Percentiles rank a stretch among this genome's conserved stretches.
Evolutionary conservation across 2,113 vertebrate species (phyloP).

Genomic region (Lontra canadensis): DNA sequence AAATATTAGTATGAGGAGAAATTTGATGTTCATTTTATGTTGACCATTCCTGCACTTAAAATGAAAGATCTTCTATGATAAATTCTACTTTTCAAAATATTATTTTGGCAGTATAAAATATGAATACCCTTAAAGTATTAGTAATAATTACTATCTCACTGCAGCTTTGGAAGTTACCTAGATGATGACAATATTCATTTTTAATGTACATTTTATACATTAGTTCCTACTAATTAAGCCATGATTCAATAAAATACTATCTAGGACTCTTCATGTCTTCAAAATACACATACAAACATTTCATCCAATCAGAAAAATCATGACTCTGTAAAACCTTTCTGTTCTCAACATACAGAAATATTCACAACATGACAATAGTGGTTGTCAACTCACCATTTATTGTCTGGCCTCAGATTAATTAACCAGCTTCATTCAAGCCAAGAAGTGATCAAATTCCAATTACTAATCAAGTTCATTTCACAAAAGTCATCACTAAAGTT

Average conservation of each 20-base stretch:
- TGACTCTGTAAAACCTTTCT: background rate
- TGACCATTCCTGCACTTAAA: background rate
- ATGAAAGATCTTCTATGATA: background rate
- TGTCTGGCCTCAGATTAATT: constrained; percentile 54
- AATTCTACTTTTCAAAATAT: background rate
- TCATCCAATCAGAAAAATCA: constrained; percentile 23
- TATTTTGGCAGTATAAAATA: constrained; percentile 3
- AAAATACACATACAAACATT: background rate
- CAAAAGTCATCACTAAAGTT: background rate
- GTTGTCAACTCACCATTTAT: constrained; percentile 67
- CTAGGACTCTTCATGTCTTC: background rate
- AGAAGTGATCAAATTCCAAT: background rate
- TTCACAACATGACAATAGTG: background rate
- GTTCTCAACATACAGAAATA: constrained; percentile 18
- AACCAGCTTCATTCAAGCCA: constrained; percentile 32
- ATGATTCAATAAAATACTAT: constrained; percentile 27
- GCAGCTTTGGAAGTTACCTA: background rate
- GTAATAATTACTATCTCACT: constrained; percentile 1
- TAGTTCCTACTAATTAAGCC: background rate
- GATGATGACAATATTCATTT: constrained; percentile 26
- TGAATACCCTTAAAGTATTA: background rate
- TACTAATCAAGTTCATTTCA: constrained; percentile 57
- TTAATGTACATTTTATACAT: constrained; percentile 11
- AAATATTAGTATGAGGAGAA: constrained; percentile 22
- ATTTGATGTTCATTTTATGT: constrained; percentile 27